Evolutionary conservation across 2,888 invertebrate species (phyloP), one percentile per base, ranked within the genome.

Genomic region (Conchocele bisecta): DNA sequence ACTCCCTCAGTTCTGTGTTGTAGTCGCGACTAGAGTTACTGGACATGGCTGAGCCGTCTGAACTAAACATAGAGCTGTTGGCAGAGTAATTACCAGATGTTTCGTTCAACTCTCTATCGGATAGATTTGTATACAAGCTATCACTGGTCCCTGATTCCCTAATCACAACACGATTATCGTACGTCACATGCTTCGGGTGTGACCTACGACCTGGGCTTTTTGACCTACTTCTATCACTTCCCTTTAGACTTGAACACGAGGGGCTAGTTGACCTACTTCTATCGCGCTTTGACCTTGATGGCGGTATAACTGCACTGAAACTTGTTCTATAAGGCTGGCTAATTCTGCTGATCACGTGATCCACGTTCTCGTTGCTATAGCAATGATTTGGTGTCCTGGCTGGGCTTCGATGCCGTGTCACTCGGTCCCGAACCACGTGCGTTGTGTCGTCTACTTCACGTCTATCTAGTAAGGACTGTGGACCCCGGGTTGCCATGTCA

Each of bases 311-410:
- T 1, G 89, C 89, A 56, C 88, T 88, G 68, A 89, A 88, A 61
- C 88, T 88, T 33, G 89, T 89, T 33, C 86, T 78, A 74, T 89
- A 89, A 0, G 88, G 86, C 75, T 89, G 89, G 0, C 86, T 75
- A 42, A 89, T 81, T 26, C 84, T 70, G 22, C 79, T 69, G 17
- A 71, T 69, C 1, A 87, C 68, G 11, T 81, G 76, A 4, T 80
- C 80, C 26, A 77, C 72, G 2, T 75, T 71, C 29, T 66, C 64
- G 29, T 54, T 50, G 57, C 60, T 61, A 5, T 54, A 44, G 39
- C 54, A 69, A 54, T 72, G 70, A 15, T 42, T 42, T 15, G 57
- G 54, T 5, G 69, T 53, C 28, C 77, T 70, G 11, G 76, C 82
- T 0, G 85, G 86, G 65, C 85, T 85, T 22, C 81, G 77, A 28